Evolutionary conservation across 2,113 vertebrate species (phyloP), one percentile per base, ranked within the genome.

Genomic region (Cebus imitator): DNA sequence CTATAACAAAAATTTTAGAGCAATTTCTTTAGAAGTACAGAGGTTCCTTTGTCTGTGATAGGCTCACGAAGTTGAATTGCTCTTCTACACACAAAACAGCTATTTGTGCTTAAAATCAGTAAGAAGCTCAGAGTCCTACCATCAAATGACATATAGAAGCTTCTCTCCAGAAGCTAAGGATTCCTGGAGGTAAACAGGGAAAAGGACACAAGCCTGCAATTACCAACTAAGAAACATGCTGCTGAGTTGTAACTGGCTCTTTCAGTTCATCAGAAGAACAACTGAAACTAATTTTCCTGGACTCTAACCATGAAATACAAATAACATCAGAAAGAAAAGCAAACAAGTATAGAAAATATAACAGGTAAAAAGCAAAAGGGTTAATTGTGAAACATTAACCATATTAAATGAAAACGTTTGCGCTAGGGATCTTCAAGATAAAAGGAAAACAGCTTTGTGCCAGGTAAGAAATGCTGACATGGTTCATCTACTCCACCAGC

Each of bases 221-320:
- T 87, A 3, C 8, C 43, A 95, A 50, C 48, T 27, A 84, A 86
- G 27, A 94, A 80, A 85, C 13, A 52, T 13, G 1, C 6, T 64
- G 52, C 4, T 57, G 52, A 18, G 4, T 40, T 84, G 3, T 48
- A 80, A 76, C 8, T 64, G 23, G 43, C 40, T 25, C 20, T 93
- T 81, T 91, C 40, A 91, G 21, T 30, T 88, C 57, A 86, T 68
- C 40, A 92, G 86, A 94, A 95, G 50, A 66, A 90, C 32, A 79
- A 57, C 0, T 86, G 52, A 70, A 85, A 90, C 1, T 58, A 27
- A 70, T 79, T 61, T 81, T 55, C 66, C 85, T 85, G 35, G 50
- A 84, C 52, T 58, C 55, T 75, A 83, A 35, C n/a, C 17, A 35
- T 64, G 40, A 94, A 92, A 83, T 48, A 70, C 13, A 78, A 84